Percentiles rank a stretch among this genome's conserved stretches.
Evolutionary conservation across 2,888 invertebrate genomes (phyloP).

Genomic region (Hydraecia micacea): DNA sequence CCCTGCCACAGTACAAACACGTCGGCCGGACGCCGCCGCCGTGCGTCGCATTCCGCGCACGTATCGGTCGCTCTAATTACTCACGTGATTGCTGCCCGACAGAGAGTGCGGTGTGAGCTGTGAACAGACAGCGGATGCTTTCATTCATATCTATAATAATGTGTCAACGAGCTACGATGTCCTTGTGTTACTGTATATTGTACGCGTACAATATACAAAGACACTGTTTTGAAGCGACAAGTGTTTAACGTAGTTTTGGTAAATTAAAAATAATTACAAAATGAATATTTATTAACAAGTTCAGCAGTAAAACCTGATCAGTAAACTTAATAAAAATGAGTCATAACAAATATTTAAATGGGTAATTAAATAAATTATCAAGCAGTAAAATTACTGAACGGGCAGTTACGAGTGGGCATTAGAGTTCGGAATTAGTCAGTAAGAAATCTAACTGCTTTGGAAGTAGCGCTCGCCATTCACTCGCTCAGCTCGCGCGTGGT

Average conservation of each 20-base stretch:
- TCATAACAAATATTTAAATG: background rate
- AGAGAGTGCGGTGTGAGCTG: conserved; percentile 16
- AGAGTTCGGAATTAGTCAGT: background rate
- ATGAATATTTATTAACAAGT: background rate
- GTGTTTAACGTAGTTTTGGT: background rate
- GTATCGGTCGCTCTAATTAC: conserved; percentile 74
- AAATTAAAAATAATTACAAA: background rate
- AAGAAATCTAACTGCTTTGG: background rate
- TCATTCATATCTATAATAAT: background rate
- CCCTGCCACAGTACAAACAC: conserved; percentile 39
- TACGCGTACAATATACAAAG: background rate
- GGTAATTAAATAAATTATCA: background rate
- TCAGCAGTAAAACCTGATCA: background rate
- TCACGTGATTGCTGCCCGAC: conserved; percentile 71
- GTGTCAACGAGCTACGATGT: background rate
- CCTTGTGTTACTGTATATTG: background rate
- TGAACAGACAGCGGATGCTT: conserved; percentile 16
- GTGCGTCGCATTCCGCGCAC: conserved; percentile 69
- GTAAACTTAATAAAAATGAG: background rate
- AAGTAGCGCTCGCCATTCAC: background rate
- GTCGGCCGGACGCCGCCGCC: too few species aligned
- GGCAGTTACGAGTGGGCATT: too few species aligned
- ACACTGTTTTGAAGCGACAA: background rate
- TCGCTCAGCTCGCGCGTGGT: too few species aligned
- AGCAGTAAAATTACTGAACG: background rate